These are phyloP conservation scores for Drosophila mercatorum DNA, from an alignment of 2,888 invertebrate species.

Conservation along the genomic window DNA sequence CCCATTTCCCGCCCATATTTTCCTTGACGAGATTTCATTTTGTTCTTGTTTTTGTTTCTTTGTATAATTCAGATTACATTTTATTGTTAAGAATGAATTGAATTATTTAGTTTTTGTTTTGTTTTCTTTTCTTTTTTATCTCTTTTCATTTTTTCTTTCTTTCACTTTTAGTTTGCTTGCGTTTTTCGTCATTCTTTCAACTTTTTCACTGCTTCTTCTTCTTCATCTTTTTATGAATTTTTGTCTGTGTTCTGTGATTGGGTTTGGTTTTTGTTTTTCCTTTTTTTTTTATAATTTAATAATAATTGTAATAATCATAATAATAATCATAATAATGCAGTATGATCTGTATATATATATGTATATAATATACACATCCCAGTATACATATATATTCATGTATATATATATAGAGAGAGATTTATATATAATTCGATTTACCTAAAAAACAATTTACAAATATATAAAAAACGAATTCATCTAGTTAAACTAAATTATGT, in stretches of 20 bases:
- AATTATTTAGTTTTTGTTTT: slow-evolving; percentile 71
- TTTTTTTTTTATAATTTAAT: slow-evolving; percentile 28
- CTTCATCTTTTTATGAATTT: slow-evolving; percentile 9
- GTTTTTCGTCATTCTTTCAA: slow-evolving; percentile 39
- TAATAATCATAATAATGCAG: slow-evolving; percentile 68
- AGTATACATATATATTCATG: not conserved
- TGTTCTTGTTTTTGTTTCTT: slow-evolving; percentile 39
- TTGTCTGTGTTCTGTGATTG: slow-evolving; percentile 55
- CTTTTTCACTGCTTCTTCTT: slow-evolving; percentile 19
- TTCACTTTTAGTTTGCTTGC: slow-evolving; percentile 44
- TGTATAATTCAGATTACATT: slow-evolving; percentile 82
- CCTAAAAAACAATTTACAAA: slow-evolving; percentile 82
- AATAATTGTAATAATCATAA: slow-evolving; percentile 44
- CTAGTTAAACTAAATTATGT: slow-evolving; percentile 62
- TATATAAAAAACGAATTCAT: slow-evolving; percentile 77
- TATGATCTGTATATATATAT: slow-evolving; percentile 53
- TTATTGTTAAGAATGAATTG: slow-evolving; percentile 83
- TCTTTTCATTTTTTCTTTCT: slow-evolving; percentile 19
- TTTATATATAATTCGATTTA: slow-evolving; percentile 82
- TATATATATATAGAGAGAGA: slow-evolving; percentile 26
- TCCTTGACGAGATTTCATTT: slow-evolving; percentile 34
- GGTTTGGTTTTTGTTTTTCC: slow-evolving; percentile 20
- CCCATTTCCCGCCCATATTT: slow-evolving; percentile 6
- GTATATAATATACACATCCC: slow-evolving; percentile 9
- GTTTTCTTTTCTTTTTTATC: slow-evolving; percentile 39